Percentiles rank a stretch among this genome's conserved stretches.
These are phyloP conservation scores for Acanthacorydalis orientalis DNA, from an alignment of 2,888 invertebrate genomes.

Conservation along the genomic window DNA sequence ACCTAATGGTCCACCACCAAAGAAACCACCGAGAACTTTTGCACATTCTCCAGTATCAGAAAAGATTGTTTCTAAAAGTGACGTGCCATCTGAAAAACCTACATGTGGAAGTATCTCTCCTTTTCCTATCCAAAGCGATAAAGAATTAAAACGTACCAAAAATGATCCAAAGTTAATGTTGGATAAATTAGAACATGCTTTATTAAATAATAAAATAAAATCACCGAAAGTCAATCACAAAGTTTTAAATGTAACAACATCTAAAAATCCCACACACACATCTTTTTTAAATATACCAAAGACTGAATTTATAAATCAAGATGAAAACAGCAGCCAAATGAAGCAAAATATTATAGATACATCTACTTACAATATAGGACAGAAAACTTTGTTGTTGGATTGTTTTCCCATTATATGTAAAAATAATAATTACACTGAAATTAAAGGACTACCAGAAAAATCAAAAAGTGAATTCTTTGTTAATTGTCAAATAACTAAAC, in stretches of 20 bases:
- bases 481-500: conserved; percentile 3
- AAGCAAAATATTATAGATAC: conserved; percentile 16
- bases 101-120: background rate
- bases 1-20: conserved; percentile 54
- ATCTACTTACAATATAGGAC: conserved; percentile 17
- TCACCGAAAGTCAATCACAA: conserved; percentile 1
- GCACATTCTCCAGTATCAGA: conserved; percentile 19
- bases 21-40: conserved; percentile 56
- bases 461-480: conserved; percentile 19
- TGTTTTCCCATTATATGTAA: conserved; percentile 3
- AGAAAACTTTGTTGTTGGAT: conserved; percentile 10
- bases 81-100: background rate
- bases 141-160: conserved; percentile 14
- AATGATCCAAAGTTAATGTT: conserved; percentile 45
- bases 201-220: conserved; percentile 29
- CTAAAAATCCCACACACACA: too few species aligned
- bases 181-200: conserved; percentile 41
- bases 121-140: background rate
- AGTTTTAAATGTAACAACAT: too few species aligned
- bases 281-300: too few species aligned
- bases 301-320: conserved; percentile 4
- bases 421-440: background rate
- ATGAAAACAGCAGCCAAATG: conserved; percentile 20
- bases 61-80: background rate
- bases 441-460: background rate